A percentile compares a stretch with the other conserved stretches of the same genome.
Evolutionary conservation across 2,797 vertebrate genomes (phyloP).

Genomic region (Protosalanx chinensis): DNA sequence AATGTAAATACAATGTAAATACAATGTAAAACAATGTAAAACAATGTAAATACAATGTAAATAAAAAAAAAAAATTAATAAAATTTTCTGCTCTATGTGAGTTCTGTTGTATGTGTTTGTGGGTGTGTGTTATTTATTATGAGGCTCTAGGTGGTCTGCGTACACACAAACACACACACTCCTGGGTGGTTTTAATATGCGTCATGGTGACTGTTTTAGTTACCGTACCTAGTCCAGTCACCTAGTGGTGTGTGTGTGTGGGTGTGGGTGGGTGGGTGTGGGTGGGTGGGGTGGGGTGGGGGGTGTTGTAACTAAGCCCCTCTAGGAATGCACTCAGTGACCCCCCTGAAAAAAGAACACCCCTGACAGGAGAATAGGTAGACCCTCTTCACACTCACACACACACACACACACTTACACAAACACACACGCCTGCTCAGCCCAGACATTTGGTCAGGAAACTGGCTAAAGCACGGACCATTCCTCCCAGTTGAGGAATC

Average conservation of each 20-base stretch:
- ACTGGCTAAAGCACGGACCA: slow-evolving; percentile 46
- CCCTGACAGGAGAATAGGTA: background rate
- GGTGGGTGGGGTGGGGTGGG: too few species aligned
- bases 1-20: too few species aligned
- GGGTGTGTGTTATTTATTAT: too few species aligned
- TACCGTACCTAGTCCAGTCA: background rate
- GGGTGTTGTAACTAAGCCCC: background rate
- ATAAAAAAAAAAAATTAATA: too few species aligned
- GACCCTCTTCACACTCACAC: slow-evolving; percentile 20
- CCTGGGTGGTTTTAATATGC: background rate
- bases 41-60: too few species aligned
- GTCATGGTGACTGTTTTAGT: background rate
- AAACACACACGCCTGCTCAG: slow-evolving; percentile 12
- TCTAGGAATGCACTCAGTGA: too few species aligned
- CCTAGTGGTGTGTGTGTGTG: background rate
- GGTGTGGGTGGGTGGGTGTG: background rate
- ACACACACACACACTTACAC: slow-evolving; percentile 28
- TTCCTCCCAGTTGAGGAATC: slow-evolving; percentile 19
- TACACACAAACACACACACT: slow-evolving; percentile 4
- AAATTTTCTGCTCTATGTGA: too few species aligned
- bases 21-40: too few species aligned
- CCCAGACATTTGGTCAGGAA: slow-evolving; percentile 38
- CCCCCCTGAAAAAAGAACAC: slow-evolving; percentile 22
- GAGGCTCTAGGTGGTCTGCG: background rate
- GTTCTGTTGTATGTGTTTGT: too few species aligned